phyloP scores from a whole-genome alignment of 2,113 vertebrate genomes.

The Sinocyclocheilus maitianheensis region DNA sequence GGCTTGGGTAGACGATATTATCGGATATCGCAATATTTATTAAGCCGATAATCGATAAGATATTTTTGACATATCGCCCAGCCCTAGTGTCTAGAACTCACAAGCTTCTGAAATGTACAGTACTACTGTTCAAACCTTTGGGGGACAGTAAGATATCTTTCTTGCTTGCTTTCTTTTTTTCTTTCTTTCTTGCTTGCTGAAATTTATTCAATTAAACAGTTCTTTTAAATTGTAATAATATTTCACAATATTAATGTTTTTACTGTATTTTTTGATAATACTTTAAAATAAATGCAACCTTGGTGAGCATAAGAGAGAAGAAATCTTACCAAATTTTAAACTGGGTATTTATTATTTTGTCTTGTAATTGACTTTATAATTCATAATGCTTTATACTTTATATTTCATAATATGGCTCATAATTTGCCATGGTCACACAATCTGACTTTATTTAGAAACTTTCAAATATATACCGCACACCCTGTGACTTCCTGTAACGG shows the following conservation, averaged over 20 bases:
- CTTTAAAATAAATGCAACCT: not conserved
- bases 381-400: not conserved
- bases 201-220: too few relatives aligned
- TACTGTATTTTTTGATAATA: not conserved
- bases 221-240: not conserved
- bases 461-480: not conserved
- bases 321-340: not conserved
- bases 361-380: not conserved
- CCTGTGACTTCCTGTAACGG: not conserved
- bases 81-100: not conserved
- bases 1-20: too few relatives aligned
- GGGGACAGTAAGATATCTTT: not conserved
- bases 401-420: not conserved
- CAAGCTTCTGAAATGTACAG: not conserved
- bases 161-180: not conserved
- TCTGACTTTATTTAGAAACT: not conserved
- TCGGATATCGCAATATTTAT: too few relatives aligned
- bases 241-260: not conserved
- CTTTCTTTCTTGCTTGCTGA: not conserved
- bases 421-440: not conserved
- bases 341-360: not conserved
- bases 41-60: too few relatives aligned
- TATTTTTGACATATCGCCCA: too few relatives aligned
- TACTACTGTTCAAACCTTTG: not conserved
- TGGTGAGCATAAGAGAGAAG: not conserved